A percentile compares a stretch with the other conserved stretches of the same genome.
Conservation (phyloP, 2,888 invertebrate species). For the Eristalinus sepulchralis region DNA sequence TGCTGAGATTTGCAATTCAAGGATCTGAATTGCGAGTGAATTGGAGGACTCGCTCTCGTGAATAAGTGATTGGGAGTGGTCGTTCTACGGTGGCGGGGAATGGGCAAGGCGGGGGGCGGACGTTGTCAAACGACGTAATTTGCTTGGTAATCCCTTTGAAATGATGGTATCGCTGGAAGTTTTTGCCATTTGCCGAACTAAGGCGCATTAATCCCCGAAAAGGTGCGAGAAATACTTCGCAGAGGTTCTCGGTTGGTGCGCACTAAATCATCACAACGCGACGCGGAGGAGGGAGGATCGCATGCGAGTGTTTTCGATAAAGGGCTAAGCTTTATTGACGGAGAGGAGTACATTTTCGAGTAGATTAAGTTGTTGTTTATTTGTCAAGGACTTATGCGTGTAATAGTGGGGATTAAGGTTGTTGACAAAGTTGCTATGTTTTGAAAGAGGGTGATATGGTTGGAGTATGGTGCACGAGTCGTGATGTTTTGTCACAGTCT, state of each 20-base stretch:
- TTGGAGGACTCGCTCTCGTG: background rate
- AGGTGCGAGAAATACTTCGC: background rate
- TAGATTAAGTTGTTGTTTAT: background rate
- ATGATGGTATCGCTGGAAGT: background rate
- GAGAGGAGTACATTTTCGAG: background rate
- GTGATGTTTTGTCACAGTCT: too few species aligned
- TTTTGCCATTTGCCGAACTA: background rate
- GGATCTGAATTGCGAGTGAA: background rate
- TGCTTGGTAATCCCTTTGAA: slow-evolving; percentile 1
- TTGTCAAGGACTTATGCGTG: background rate
- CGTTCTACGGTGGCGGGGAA: background rate
- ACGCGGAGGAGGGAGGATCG: background rate
- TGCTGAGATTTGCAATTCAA: slow-evolving; percentile 18
- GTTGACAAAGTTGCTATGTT: background rate
- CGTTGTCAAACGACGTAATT: background rate
- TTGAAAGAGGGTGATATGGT: background rate
- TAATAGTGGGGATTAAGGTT: background rate
- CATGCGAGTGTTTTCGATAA: background rate
- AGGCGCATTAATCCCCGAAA: slow-evolving; percentile 4
- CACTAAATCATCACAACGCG: background rate
- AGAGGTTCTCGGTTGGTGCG: background rate
- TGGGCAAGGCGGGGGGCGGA: background rate
- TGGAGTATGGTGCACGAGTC: too few species aligned
- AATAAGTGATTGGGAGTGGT: slow-evolving; percentile 3
- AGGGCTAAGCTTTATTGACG: background rate